Percentiles rank a stretch among this genome's conserved stretches.
These are phyloP conservation scores for Donacobius atricapilla DNA, from an alignment of 2,113 vertebrate species.

Conservation along the genomic window DNA sequence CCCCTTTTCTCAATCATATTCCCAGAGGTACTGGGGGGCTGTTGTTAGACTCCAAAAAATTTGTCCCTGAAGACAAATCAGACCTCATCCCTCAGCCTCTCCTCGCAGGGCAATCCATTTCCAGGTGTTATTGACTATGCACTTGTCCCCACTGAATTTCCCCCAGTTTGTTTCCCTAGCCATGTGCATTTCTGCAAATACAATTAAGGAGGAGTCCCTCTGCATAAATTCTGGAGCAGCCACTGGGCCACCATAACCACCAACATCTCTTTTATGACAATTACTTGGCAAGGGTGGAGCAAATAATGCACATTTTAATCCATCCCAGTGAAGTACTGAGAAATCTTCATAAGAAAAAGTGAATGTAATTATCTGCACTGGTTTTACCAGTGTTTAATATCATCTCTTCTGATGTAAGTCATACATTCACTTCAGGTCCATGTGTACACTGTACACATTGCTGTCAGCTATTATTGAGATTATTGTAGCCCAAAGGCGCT, in stretches of 20 bases:
- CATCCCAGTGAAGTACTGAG: background rate
- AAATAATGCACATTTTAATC: background rate
- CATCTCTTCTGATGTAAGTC: background rate
- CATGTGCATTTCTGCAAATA: background rate
- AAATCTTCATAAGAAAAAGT: background rate
- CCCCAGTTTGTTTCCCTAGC: background rate
- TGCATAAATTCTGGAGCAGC: background rate
- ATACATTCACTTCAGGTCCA: background rate
- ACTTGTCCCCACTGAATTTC: background rate
- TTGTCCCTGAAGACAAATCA: background rate
- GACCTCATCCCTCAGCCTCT: background rate
- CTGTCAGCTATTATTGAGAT: background rate
- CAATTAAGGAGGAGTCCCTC: background rate
- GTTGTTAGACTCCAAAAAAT: background rate
- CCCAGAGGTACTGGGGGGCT: accelerated
- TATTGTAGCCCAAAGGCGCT: background rate
- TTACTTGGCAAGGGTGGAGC: background rate
- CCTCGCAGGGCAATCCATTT: background rate
- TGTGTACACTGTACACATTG: background rate
- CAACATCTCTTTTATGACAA: background rate
- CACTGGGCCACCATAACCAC: background rate
- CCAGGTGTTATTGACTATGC: background rate
- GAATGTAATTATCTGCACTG: background rate
- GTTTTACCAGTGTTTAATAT: background rate
- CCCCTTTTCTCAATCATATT: background rate